Base-by-base conservation (phyloP, 2,888 invertebrate genomes). In the Leptinotarsa peninsularis region DNA sequence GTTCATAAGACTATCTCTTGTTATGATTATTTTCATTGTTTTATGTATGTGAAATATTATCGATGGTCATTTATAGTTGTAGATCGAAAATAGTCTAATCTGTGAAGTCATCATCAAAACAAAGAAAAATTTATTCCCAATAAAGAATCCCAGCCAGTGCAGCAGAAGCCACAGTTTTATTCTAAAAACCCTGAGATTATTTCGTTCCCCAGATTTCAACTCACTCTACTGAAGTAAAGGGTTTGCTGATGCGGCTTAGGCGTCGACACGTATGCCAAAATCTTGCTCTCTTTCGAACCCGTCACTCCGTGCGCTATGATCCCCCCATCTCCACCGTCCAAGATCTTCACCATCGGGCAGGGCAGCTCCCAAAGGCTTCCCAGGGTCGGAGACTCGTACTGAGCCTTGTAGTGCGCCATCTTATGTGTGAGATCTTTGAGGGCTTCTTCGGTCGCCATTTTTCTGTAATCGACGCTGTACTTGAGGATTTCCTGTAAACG, bases 151-250 rank as follows among this genome's bases (percentile, higher is more conserved):
- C 21, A 21, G 21, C 21, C 21, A 21, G 21, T 21, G 21, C 21
- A 21, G 21, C 21, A 21, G 21, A 21, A 21, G 21, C 21, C 21
- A 21, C 21, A 21, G 21, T 21, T 21, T 21, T 21, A 21, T 21
- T 21, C 21, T 21, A 21, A 21, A 21, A 21, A 21, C 21, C 21
- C 21, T 21, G 21, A 21, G 21, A 21, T 21, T 21, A 21, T 21
- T 21, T 21, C 21, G 21, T 21, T 43, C 43, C 10, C 43, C 43
- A 43, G 43, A 43, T 17, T 14, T 66, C 56, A 52, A 90, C 93
- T 91, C 89, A 96, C 96, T 90, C 97, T 90, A 72, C 96, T 96
- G 84, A 98, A 93, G 87, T 96, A 98, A 78, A 98, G 91, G 7
- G 96, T 95, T 84, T 97, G 94, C 84, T 97, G 94, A 80, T 93